Evolutionary conservation across 2,113 vertebrate genomes (phyloP).

Genomic region (Xenus cinereus): DNA sequence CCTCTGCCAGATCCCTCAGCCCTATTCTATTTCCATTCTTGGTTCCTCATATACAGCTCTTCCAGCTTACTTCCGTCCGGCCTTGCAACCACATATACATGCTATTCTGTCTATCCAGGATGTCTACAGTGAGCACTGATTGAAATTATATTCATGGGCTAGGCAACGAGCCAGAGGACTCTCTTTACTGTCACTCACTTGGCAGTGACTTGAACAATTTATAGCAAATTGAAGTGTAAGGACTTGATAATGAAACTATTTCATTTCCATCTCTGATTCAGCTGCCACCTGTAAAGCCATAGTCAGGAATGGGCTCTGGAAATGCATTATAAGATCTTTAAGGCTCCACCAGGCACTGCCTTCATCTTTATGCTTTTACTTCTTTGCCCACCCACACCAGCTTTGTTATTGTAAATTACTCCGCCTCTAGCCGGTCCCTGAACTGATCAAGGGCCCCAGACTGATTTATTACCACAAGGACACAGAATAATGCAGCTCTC

Average conservation of each 20-base stretch:
- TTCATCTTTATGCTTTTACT: neutral
- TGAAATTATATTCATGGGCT: neutral
- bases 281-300: slow-evolving; percentile 6
- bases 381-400: neutral
- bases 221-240: slow-evolving; percentile 34
- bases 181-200: neutral
- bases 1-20: neutral
- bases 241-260: slow-evolving; percentile 26
- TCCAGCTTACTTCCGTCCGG: neutral
- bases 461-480: neutral
- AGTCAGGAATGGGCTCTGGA: neutral
- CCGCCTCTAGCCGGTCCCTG: neutral
- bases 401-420: neutral
- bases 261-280: neutral
- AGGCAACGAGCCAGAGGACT: slow-evolving; percentile 16
- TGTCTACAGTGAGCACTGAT: neutral
- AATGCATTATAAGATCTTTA: neutral
- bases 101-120: neutral
- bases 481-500: neutral
- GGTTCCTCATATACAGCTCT: neutral
- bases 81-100: neutral
- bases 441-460: neutral
- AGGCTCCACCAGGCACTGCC: neutral
- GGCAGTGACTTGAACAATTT: slow-evolving; percentile 7
- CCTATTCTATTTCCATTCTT: neutral